phyloP scores from a whole-genome alignment of 2,797 vertebrate species.

The Arrhamphus sclerolepis region DNA sequence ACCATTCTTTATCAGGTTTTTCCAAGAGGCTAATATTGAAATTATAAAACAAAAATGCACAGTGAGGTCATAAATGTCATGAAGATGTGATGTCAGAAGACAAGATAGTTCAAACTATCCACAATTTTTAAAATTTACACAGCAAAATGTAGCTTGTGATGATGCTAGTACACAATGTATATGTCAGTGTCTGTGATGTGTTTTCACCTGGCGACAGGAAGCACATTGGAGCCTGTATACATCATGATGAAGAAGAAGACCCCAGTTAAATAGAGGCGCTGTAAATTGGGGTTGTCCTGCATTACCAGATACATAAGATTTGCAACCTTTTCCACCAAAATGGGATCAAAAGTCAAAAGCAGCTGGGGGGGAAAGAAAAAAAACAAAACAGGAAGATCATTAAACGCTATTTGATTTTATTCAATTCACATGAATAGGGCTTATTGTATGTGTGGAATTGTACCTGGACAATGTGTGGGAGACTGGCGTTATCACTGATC shows the following conservation, averaged over 20 bases:
- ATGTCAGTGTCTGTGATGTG: background rate
- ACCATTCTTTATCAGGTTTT: too few relatives aligned
- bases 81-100: too few relatives aligned
- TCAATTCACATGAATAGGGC: background rate
- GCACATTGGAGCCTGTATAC: constrained; percentile 99
- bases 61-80: too few relatives aligned
- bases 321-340: constrained; percentile 97
- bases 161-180: background rate
- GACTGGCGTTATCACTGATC: constrained; percentile 92
- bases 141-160: too few relatives aligned
- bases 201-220: constrained; percentile 94
- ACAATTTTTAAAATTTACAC: background rate
- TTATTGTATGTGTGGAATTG: background rate
- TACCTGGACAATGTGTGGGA: constrained; percentile 98
- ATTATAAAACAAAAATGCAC: too few relatives aligned
- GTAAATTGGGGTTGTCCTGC: constrained; percentile 98
- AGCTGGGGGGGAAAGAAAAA: constrained; percentile 77
- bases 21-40: too few relatives aligned
- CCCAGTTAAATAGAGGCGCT: constrained; percentile 95
- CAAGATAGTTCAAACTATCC: too few relatives aligned
- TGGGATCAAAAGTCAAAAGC: constrained; percentile 97
- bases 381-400: background rate
- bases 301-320: constrained; percentile 91
- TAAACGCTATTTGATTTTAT: background rate
- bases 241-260: constrained; percentile 99